Percentiles rank a stretch among this genome's conserved stretches.
phyloP scores from a whole-genome alignment of 2,113 vertebrate species.

The Cebidichthys violaceus region DNA sequence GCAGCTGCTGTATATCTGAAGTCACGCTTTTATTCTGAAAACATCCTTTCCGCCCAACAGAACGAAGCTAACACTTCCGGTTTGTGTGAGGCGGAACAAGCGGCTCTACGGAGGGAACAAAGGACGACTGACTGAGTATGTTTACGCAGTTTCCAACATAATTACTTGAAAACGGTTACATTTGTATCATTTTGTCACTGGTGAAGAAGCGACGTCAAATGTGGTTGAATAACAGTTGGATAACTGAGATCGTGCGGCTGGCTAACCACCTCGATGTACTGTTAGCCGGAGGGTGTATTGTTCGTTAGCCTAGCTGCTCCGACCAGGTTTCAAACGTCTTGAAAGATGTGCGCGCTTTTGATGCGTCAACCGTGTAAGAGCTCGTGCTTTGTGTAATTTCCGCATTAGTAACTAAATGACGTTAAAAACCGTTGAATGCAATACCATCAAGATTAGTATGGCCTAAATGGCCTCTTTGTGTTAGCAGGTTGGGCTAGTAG shows the following conservation, averaged over 20 bases:
- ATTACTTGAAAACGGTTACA: not conserved
- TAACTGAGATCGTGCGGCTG: not conserved
- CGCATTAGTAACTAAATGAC: accelerated
- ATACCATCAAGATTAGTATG: accelerated
- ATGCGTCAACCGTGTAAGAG: accelerated
- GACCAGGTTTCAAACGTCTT: not conserved
- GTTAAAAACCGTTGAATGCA: accelerated
- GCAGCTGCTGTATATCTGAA: not conserved
- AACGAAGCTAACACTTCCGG: constrained; percentile 21
- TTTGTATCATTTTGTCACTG: not conserved
- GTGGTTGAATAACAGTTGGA: accelerated
- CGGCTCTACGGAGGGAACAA: constrained; percentile 56
- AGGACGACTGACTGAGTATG: constrained; percentile 41
- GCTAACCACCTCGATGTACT: not conserved
- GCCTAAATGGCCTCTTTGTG: not conserved
- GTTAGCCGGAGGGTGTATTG: constrained; percentile 8
- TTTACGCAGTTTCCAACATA: not conserved
- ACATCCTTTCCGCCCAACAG: not conserved
- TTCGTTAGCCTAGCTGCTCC: constrained; percentile 18
- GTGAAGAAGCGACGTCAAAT: accelerated
- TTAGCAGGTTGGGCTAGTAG: constrained; percentile 23
- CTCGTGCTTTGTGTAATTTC: accelerated
- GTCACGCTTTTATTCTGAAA: constrained; percentile 47
- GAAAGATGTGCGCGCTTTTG: not conserved
- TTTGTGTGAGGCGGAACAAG: constrained; percentile 26